Evolutionary conservation across 2,888 invertebrate genomes (phyloP), one percentile per base, ranked within the genome.

Genomic region (Drosophila conformis): DNA sequence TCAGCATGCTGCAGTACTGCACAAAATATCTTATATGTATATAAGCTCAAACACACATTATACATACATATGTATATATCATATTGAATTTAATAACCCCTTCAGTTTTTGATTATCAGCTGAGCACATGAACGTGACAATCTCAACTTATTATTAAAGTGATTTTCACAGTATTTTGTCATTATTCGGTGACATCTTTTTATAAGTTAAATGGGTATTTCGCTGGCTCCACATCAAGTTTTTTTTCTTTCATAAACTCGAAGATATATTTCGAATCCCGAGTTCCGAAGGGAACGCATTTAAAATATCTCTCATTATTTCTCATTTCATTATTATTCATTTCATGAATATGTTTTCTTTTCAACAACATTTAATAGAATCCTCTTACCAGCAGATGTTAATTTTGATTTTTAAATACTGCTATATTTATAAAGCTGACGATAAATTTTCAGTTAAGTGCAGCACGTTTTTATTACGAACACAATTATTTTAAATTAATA

Each of bases 1-100:
- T 57, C 57, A 68, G 49, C 49, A 51, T 79, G 69, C 51, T 70
- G 65, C 67, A 58, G 51, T 61, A 62, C 48, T 40, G 25, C 66
- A 54, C 54, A 63, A 73, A 78, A 68, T 71, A 75, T 66, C 62
- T 40, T 64, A 27, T 29, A 57, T 49, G 54, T 46, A 57, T 46
- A 57, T 36, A 46, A 54, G 51, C 27, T 59, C 5, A 38, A n/a
- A 27, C 38, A 29, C 27, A 27, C 31, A 25, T 4, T 46, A 7
- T 1, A 36, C 25, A 36, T 31, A 46, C 21, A 73, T 27, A 53
- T 29, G 69, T 57, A 73, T 27, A 53, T 29, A 73, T 57, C 11
- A 48, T 58, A n/a, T 40, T 56, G 38, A 33, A 27, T 21, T 40
- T 40, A 52, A 63, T 63, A 68, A 49, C 18, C 18, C 7, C 53